Percentiles rank a stretch among this genome's conserved stretches.
phyloP scores from a whole-genome alignment of 2,888 invertebrate species.

The Acrobasis suavella region DNA sequence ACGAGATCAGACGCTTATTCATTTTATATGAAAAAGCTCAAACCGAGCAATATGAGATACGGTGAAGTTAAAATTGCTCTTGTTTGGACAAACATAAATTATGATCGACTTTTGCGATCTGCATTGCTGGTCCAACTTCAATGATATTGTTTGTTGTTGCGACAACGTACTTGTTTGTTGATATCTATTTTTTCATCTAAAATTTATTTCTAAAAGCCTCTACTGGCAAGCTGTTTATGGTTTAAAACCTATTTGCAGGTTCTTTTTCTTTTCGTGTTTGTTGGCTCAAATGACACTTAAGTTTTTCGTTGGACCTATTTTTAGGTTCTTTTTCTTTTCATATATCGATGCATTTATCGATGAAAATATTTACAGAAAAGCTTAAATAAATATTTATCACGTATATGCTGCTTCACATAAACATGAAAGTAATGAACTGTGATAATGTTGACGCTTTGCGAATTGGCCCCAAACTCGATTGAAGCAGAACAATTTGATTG shows the following conservation, averaged over 20 bases:
- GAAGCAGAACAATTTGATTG: slow-evolving; percentile 7
- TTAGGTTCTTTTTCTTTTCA: too few species aligned
- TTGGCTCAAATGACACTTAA: too few species aligned
- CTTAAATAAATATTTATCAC: background rate
- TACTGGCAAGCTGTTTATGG: too few species aligned
- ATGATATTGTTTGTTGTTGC: slow-evolving; percentile 13
- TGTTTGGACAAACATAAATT: slow-evolving; percentile 38
- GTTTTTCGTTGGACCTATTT: too few species aligned
- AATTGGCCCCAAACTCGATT: background rate
- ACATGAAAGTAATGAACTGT: slow-evolving; percentile 6
- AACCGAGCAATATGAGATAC: slow-evolving; percentile 37
- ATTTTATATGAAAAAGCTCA: background rate
- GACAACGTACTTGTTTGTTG: background rate
- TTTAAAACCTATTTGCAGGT: too few species aligned
- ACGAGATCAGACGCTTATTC: background rate
- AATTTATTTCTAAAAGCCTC: too few species aligned
- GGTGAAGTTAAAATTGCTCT: slow-evolving; percentile 47
- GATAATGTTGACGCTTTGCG: background rate
- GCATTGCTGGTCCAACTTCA: slow-evolving; percentile 12
- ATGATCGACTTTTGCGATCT: slow-evolving; percentile 24
- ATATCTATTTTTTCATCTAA: background rate
- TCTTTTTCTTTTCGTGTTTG: too few species aligned
- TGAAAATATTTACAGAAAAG: too few species aligned
- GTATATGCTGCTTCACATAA: background rate
- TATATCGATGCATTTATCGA: too few species aligned